These are phyloP conservation scores for Tanytarsus gracilentus DNA, from an alignment of 2,888 invertebrate species.

Conservation along the genomic window DNA sequence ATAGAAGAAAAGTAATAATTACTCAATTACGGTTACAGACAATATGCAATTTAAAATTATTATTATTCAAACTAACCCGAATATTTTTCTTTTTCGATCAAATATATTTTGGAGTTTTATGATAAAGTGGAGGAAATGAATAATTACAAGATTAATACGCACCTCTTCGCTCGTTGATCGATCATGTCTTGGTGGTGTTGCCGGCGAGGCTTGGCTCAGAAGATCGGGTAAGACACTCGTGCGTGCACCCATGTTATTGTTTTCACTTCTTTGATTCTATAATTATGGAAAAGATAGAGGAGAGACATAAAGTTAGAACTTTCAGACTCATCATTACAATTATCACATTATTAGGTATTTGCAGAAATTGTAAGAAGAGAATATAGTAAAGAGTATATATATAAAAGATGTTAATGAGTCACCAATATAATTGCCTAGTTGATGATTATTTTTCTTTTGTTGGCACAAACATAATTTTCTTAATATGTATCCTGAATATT, in stretches of 20 bases:
- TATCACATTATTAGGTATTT: background rate
- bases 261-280: slow-evolving; percentile 42
- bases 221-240: slow-evolving; percentile 92
- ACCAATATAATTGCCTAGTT: background rate
- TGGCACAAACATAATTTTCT: slow-evolving; percentile 1
- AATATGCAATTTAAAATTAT: too few relatives aligned
- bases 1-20: too few relatives aligned
- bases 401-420: background rate
- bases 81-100: background rate
- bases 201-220: slow-evolving; percentile 79
- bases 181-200: slow-evolving; percentile 80
- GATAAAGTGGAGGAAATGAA: background rate
- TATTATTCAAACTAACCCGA: slow-evolving; percentile 3
- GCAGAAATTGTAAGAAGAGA: background rate
- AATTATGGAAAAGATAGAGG: slow-evolving; percentile 28
- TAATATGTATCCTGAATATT: too few relatives aligned
- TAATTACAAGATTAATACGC: slow-evolving; percentile 39
- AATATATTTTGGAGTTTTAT: background rate
- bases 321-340: too few relatives aligned
- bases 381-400: background rate
- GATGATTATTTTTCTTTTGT: background rate
- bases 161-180: slow-evolving; percentile 95
- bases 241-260: slow-evolving; percentile 56
- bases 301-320: background rate
- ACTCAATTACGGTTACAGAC: slow-evolving; percentile 9